phyloP scores from a whole-genome alignment of 2,888 invertebrate species.

The Pherbina coryleti region DNA sequence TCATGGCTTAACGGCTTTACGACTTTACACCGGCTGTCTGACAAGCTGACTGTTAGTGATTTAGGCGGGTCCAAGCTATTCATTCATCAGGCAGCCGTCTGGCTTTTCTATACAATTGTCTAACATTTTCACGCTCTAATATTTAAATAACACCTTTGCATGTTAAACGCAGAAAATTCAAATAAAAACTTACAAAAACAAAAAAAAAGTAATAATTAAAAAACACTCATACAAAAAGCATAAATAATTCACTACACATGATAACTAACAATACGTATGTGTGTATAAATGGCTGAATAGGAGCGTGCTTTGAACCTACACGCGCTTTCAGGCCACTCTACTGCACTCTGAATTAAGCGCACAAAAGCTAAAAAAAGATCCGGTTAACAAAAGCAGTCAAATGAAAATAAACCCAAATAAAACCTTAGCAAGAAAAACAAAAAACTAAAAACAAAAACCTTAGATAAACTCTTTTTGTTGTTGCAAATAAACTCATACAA shows the following conservation, averaged over 20 bases:
- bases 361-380: not conserved
- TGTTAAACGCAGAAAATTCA: not conserved
- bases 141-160: conserved; percentile 18
- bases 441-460: not conserved
- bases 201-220: no score
- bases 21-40: not conserved
- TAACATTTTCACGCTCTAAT: conserved; percentile 23
- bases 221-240: no score
- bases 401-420: not conserved
- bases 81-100: not conserved
- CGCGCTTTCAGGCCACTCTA: no score
- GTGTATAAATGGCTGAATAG: no score
- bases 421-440: not conserved
- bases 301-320: no score
- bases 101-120: not conserved
- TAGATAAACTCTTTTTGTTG: no score
- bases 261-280: no score
- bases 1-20: no score
- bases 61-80: not conserved
- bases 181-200: no score
- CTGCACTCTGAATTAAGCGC: not conserved
- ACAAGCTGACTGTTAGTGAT: not conserved
- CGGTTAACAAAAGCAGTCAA: not conserved
- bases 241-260: no score
- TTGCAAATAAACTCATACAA: no score